phyloP scores from a whole-genome alignment of 2,113 vertebrate species.

The Python bivittatus region DNA sequence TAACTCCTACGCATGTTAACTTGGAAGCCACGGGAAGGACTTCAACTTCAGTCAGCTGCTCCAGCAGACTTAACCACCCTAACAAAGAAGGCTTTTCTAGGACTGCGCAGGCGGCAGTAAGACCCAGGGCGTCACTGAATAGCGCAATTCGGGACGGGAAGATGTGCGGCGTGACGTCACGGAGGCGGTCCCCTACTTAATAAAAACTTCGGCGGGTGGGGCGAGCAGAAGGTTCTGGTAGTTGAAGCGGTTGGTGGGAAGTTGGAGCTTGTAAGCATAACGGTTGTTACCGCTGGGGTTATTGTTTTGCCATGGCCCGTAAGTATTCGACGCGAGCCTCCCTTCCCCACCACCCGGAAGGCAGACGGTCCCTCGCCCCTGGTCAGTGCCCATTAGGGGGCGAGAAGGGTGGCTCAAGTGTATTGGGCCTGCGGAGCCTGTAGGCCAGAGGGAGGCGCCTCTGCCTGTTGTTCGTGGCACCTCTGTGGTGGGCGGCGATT shows the following conservation, averaged over 20 bases:
- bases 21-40: not conserved
- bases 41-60: no score
- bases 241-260: rapidly evolving
- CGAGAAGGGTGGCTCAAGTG: not conserved
- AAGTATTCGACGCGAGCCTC: slow-evolving; percentile 28
- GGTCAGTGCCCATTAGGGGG: not conserved
- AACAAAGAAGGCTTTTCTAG: not conserved
- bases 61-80: not conserved
- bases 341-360: not conserved
- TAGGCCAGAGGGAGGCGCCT: slow-evolving; percentile 17
- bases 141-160: not conserved
- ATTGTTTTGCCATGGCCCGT: slow-evolving; percentile 64
- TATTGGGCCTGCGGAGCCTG: not conserved
- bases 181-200: slow-evolving; percentile 12
- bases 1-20: not conserved
- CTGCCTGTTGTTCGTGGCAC: not conserved
- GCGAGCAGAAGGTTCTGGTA: rapidly evolving
- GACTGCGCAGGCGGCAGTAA: not conserved
- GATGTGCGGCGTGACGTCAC: not conserved
- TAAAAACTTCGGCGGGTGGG: rapidly evolving
- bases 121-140: no score
- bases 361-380: not conserved
- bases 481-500: not conserved
- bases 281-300: not conserved
- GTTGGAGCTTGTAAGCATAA: rapidly evolving